A percentile compares a stretch with the other conserved stretches of the same genome.
Conservation (phyloP, 2,113 vertebrate genomes). For the Campylorhamphus procurvoides region DNA sequence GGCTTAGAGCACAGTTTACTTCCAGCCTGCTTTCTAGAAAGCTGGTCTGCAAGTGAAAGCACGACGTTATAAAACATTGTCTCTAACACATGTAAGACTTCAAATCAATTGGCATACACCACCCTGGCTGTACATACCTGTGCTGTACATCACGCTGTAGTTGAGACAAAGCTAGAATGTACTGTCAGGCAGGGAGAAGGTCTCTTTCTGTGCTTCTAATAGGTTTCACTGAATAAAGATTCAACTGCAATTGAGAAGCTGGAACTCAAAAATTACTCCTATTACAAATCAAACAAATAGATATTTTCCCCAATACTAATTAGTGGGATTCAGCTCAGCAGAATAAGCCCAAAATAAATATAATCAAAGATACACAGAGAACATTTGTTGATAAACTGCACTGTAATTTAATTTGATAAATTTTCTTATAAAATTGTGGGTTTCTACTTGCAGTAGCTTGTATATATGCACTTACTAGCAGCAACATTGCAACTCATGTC, state of each 20-base stretch:
- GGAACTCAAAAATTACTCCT: constrained; percentile 44
- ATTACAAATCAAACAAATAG: constrained; percentile 67
- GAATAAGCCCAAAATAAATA: constrained; percentile 51
- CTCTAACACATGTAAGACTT: constrained; percentile 10
- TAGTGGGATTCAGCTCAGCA: constrained; percentile 50
- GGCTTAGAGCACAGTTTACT: not conserved
- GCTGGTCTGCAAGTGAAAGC: not conserved
- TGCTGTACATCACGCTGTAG: not conserved
- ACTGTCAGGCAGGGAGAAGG: not conserved
- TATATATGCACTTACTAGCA: not conserved
- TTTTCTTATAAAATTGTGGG: constrained; percentile 67
- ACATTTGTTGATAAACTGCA: constrained; percentile 50
- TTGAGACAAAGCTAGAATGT: not conserved
- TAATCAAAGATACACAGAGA: constrained; percentile 56
- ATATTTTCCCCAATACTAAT: constrained; percentile 50
- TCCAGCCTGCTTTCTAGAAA: not conserved
- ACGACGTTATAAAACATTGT: not conserved
- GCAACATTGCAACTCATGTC: constrained; percentile 15
- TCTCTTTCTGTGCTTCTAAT: not conserved
- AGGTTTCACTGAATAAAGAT: constrained; percentile 27
- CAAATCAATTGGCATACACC: not conserved
- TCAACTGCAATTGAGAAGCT: constrained; percentile 34
- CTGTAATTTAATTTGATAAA: constrained; percentile 61
- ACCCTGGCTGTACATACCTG: not conserved
- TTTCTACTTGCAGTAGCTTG: constrained; percentile 41